These are phyloP conservation scores for Nomada hirtipes DNA, from an alignment of 2,888 invertebrate species.

Conservation along the genomic window DNA sequence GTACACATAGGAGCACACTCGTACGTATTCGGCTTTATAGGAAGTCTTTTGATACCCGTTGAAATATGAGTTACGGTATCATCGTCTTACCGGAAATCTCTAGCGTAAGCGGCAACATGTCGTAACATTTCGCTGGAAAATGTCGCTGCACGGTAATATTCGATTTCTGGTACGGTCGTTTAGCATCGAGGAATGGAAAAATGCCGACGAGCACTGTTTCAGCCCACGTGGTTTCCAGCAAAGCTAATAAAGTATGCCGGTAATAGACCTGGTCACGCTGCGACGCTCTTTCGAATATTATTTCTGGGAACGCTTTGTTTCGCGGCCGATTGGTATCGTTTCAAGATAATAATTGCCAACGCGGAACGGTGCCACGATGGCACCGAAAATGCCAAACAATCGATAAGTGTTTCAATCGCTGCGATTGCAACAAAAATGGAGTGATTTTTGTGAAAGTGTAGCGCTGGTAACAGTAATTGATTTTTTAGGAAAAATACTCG, in stretches of 20 bases:
- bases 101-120: conserved; percentile 32
- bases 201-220: conserved; percentile 22
- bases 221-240: conserved; percentile 45
- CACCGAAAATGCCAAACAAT: neutral
- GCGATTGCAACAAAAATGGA: neutral
- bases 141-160: conserved; percentile 13
- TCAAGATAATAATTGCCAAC: neutral
- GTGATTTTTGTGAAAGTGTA: too few species aligned
- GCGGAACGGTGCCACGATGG: neutral
- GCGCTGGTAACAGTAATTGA: too few species aligned
- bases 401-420: neutral
- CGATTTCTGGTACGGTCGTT: conserved; percentile 27
- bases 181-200: conserved; percentile 13
- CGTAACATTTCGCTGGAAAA: conserved; percentile 33
- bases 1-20: neutral
- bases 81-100: conserved; percentile 48
- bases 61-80: conserved; percentile 51
- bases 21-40: conserved; percentile 26
- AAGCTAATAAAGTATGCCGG: conserved; percentile 38
- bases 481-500: neutral
- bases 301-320: conserved; percentile 8
- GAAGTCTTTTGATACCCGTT: neutral
- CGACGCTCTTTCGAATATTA: conserved; percentile 26
- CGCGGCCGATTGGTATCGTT: neutral
- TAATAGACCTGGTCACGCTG: conserved; percentile 30